Percentiles rank a stretch among this genome's conserved stretches.
phyloP scores from a whole-genome alignment of 2,113 vertebrate genomes.

The Chloroceryle aenea region DNA sequence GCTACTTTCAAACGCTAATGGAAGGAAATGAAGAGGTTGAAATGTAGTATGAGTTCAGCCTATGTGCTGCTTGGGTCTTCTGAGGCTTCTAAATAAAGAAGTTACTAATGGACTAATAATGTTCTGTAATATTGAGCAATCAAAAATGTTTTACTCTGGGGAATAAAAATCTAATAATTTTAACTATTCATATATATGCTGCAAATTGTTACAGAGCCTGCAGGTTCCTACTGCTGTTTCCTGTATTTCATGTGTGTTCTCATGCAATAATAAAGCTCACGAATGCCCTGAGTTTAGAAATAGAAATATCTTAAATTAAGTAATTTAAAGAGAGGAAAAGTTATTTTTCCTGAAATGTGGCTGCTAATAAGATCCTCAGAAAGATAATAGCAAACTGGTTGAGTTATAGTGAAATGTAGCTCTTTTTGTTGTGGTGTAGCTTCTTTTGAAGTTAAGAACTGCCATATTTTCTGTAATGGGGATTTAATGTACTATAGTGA shows the following conservation, averaged over 20 bases:
- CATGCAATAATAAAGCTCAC: neutral
- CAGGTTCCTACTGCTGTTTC: conserved; percentile 37
- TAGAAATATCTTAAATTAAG: neutral
- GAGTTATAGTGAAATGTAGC: neutral
- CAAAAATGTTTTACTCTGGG: conserved; percentile 53
- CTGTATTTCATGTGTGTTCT: conserved; percentile 15
- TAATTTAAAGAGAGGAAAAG: neutral
- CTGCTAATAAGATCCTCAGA: neutral
- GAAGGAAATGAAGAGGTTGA: conserved; percentile 47
- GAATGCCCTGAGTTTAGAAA: neutral
- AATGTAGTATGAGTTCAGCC: conserved; percentile 16
- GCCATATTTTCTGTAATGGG: neutral
- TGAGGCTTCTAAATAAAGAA: conserved; percentile 47
- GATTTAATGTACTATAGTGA: neutral
- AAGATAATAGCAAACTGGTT: neutral
- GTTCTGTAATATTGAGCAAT: conserved; percentile 59
- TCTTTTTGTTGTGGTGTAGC: neutral
- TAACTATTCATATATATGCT: conserved; percentile 32
- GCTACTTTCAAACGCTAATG: conserved; percentile 15
- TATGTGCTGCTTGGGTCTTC: conserved; percentile 26
- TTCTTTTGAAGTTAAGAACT: neutral
- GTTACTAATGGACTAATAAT: conserved; percentile 70
- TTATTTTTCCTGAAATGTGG: neutral
- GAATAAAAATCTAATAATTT: conserved; percentile 64
- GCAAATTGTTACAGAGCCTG: conserved; percentile 23